Evolutionary conservation across 2,888 invertebrate genomes (phyloP), one percentile per base, ranked within the genome.

Genomic region (Melitaea athalia): DNA sequence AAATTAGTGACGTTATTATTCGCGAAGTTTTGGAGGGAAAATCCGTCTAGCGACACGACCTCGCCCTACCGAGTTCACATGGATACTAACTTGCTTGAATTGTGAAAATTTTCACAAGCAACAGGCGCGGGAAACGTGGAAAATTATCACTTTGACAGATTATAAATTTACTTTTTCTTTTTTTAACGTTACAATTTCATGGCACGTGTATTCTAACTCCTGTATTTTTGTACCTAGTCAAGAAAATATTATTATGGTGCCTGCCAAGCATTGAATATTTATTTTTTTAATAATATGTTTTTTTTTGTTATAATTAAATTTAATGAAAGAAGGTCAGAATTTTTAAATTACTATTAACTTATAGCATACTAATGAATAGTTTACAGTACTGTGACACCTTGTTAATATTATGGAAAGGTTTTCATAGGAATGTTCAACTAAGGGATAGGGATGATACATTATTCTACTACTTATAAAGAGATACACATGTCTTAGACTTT

Each of bases 1-100:
- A n/a, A 5, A n/a, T 12, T 49, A 0, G 47, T 4, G 5, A 49
- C 5, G 5, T n/a, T 49, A n/a, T 33, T 61, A 42, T n/a, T 17
- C 55, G 57, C 68, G 68, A 74, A 72, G 71, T 75, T 74, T 74
- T 68, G 57, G 53, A 64, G 69, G 71, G 70, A 67, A 69, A 53
- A 60, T 17, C 45, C 57, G 50, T 50, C 24, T 33, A 42, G 14
- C 61, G 65, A 60, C 68, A 69, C 76, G 60, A 73, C 76, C 72
- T 68, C 42, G 63, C 71, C 61, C 59, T 14, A 3, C 61, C 65
- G 68, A 38, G 64, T 66, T 55, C 53, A 57, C 47, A 65, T 63
- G 69, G 69, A 67, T 62, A 77, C 77, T 77, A 72, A 71, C 60
- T 43, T 53, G 59, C 45, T 15, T n/a, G n/a, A 55, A 24, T 38